These are phyloP conservation scores for Eucera pruinosa DNA, from an alignment of 2,888 invertebrate species.

Conservation along the genomic window DNA sequence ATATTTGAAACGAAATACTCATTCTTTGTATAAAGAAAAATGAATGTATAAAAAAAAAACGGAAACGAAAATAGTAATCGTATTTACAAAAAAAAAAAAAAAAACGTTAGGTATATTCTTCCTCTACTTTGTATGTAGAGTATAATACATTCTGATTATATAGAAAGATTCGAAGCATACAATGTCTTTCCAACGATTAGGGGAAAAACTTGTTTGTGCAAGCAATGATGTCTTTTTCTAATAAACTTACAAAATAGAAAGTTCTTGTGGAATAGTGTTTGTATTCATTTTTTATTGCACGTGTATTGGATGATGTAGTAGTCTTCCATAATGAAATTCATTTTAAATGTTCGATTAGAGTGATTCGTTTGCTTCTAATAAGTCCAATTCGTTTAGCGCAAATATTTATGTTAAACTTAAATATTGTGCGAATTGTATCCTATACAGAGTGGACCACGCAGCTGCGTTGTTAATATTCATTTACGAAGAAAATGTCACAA, in stretches of 20 bases:
- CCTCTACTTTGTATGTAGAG: constrained; percentile 39
- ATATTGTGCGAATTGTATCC: constrained; percentile 29
- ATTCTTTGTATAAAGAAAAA: constrained; percentile 27
- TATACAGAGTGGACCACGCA: no score
- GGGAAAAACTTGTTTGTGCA: constrained; percentile 14
- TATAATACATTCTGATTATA: constrained; percentile 27
- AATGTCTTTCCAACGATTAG: constrained; percentile 39
- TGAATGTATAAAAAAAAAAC: constrained; percentile 33
- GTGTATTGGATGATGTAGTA: constrained; percentile 18
- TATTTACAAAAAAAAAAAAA: no score
- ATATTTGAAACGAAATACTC: constrained; percentile 6
- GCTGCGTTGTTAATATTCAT: no score
- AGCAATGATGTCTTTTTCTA: constrained; percentile 9
- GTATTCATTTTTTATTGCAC: constrained; percentile 29
- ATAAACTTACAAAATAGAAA: constrained; percentile 37
- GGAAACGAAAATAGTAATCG: constrained; percentile 35
- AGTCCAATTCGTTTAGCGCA: constrained; percentile 12
- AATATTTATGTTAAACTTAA: constrained; percentile 40
- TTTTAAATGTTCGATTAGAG: constrained; percentile 18
- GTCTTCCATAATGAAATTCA: constrained; percentile 38
- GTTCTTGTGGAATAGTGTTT: constrained; percentile 26
- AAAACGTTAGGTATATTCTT: constrained; percentile 32
- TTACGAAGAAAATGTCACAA: no score
- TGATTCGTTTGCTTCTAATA: constrained; percentile 21
- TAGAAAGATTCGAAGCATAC: constrained; percentile 17